Evolutionary conservation across 2,113 vertebrate species (phyloP).

Genomic region (Carassius auratus): DNA sequence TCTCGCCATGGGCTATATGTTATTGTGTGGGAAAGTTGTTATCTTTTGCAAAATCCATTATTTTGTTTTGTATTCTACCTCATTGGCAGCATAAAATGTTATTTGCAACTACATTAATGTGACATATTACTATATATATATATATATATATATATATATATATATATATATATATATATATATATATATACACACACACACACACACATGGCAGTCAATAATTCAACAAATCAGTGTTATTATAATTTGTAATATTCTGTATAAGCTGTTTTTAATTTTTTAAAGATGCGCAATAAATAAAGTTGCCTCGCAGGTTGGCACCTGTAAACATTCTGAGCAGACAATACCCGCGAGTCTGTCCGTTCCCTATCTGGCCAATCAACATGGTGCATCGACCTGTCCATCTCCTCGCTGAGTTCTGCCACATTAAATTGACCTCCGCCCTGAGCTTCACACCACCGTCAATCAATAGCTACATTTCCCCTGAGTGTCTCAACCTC

Average conservation of each 20-base stretch:
- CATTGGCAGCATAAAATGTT: not conserved
- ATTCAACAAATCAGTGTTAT: too few relatives aligned
- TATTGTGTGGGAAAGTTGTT: too few relatives aligned
- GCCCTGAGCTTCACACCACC: conserved; percentile 11
- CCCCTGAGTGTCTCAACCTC: not conserved
- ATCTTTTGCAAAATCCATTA: not conserved
- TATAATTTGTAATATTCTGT: too few relatives aligned
- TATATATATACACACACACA: too few relatives aligned
- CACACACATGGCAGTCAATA: too few relatives aligned
- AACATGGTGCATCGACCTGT: not conserved
- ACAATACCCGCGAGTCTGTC: not conserved
- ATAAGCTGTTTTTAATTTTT: not conserved
- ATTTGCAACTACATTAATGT: not conserved
- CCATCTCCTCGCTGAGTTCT: conserved; percentile 19
- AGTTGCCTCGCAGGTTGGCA: not conserved
- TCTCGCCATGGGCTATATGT: not conserved
- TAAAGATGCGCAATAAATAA: not conserved
- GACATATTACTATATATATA: not conserved
- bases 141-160: too few relatives aligned
- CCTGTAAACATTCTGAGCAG: not conserved
- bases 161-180: too few relatives aligned
- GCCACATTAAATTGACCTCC: conserved; percentile 31
- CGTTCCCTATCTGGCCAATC: conserved; percentile 17
- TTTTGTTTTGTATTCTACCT: not conserved
- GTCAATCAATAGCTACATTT: conserved; percentile 39